Base-by-base conservation (phyloP, 1,140 invertebrate species). In the Coelopa frigida region DNA sequence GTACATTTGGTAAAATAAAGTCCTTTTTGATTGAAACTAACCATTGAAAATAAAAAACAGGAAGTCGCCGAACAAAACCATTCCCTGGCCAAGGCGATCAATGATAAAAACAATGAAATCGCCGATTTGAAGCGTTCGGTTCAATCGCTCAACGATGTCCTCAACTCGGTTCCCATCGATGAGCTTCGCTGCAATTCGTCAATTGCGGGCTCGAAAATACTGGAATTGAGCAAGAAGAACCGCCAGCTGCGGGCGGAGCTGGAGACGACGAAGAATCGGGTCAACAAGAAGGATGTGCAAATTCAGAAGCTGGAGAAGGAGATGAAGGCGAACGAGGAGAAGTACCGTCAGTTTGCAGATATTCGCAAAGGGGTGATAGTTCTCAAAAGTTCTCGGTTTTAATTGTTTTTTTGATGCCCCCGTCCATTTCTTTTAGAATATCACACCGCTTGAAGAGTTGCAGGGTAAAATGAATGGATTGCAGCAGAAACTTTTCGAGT, bases 401-500 rank as follows among this genome's bases (percentile, higher is more conserved):
- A 15, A 4, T 6, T 6, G 4, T 23, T 12, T n/a, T 41, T 41
- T 23, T 10, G 7, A 4, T 8, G 20, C 4, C 26, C 8, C 8
- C 26, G 8, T 8, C 20, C 23, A 21, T 20, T 48, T 35, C 17
- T 23, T 44, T 24, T 21, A 40, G 36, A 31, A 31, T 29, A 17
- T 17, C 1, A n/a, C 10, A 24, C 44, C 12, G 27, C 39, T 48
- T 6, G 83, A 82, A 61, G 73, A 75, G 29, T 53, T 84, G 1
- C 77, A 75, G 32, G 76, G 75, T 10, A 83, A 81, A 71, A 53
- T 85, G 0, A 66, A 69, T 24, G 55, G 56, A 27, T 66, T 77
- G 2, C 80, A 78, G 49, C 75, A 73, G 44, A 84, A 83, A 59
- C 65, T 85, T 2, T 78, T 75, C 35, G 82, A 85, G 46, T 74